Base-by-base conservation (phyloP, 2,888 invertebrate species). In the Oscheius sp. region DNA sequence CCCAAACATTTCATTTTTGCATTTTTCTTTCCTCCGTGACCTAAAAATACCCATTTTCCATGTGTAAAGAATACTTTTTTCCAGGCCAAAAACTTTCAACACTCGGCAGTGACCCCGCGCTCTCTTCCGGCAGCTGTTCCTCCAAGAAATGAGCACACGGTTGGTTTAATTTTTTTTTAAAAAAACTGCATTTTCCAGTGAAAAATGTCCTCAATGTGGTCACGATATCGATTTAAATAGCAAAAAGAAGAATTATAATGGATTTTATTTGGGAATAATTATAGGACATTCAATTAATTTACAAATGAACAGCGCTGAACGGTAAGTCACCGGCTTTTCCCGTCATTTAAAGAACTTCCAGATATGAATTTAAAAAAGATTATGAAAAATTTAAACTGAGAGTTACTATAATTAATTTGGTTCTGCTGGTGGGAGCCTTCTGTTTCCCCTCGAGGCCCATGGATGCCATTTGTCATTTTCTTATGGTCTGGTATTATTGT, bases 401-500 rank as follows among this genome's bases (percentile, higher is more conserved):
- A 85, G 92, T 98, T 82, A 97, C 96, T n/a, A 52, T 72, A 1
- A 35, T 72, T 35, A 74, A 75, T 63, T 46, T 77, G 43, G 53
- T 69, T 5, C 58, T 72, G 1, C 61, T 77, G 16, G 18, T 64
- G 46, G 72, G 53, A 12, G 43, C 73, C 13, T 59, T 64, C 18
- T 5, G 74, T 6, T 73, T 75, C 41, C 77, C 77, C n/a, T 77
- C 77, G 9, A 77, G 77, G 77, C 89, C 89, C 80, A 84, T 90
- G 27, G 91, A 91, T 85, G 90, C 91, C 3, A 76, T 89, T 9
- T 88, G 90, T 74, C 90, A 91, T 91, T 99, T 99, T 90, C 91
- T 99, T 71, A 91, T 97, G 86, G 98, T 99, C 1, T 99, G 99
- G 99, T 99, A 99, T 90, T 99, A 99, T 90, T 99, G 98, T 90